Evolutionary conservation across 2,797 vertebrate genomes (phyloP).

Genomic region (Sebastes hopkinsi): DNA sequence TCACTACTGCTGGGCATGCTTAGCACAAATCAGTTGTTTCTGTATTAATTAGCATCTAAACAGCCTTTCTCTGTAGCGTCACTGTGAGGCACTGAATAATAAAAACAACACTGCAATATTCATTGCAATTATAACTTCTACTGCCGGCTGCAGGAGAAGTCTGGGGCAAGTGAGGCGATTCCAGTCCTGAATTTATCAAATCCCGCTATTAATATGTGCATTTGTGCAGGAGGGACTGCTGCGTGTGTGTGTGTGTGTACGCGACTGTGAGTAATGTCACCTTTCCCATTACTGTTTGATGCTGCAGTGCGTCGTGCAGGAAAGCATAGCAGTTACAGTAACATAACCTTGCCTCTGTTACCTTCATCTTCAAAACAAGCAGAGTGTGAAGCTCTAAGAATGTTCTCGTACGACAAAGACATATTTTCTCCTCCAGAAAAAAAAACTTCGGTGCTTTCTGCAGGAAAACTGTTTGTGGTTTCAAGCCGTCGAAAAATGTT

Average conservation of each 20-base stretch:
- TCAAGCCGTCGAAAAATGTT: background rate
- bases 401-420: background rate
- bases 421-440: background rate
- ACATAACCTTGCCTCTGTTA: background rate
- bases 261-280: background rate
- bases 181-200: conserved; percentile 19
- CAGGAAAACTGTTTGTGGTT: background rate
- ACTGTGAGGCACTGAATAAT: conserved; percentile 57
- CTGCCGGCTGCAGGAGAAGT: conserved; percentile 8
- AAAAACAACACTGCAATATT: conserved; percentile 48
- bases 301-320: background rate
- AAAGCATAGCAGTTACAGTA: background rate
- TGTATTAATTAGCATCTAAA: conserved; percentile 74
- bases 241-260: background rate
- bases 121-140: conserved; percentile 15
- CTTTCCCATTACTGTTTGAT: background rate
- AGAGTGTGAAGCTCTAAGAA: background rate
- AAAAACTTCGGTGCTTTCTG: background rate
- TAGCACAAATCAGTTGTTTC: conserved; percentile 54
- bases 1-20: conserved; percentile 42
- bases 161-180: conserved; percentile 1
- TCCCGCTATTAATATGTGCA: background rate
- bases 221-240: background rate
- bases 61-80: conserved; percentile 38
- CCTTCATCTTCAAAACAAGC: background rate